Conservation (phyloP, 2,113 vertebrate genomes). For the Microcebus jonahi region DNA sequence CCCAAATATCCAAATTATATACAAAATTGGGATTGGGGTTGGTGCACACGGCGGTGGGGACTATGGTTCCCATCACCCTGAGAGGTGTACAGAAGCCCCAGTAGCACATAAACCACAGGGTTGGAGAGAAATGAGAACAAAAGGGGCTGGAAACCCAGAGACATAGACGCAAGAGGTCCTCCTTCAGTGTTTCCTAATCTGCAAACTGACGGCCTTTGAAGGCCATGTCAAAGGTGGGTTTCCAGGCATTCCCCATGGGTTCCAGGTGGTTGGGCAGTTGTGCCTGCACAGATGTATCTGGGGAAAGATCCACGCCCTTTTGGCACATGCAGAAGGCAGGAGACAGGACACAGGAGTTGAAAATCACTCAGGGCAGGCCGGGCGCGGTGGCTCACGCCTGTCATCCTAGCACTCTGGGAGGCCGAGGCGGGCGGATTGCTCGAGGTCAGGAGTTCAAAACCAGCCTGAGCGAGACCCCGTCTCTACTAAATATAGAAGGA, state of each 20-base stretch:
- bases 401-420: too few relatives aligned
- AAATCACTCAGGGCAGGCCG: background rate
- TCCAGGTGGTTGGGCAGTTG: background rate
- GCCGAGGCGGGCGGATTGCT: too few relatives aligned
- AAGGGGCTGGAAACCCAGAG: background rate
- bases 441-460: too few relatives aligned
- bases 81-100: background rate
- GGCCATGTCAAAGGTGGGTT: background rate
- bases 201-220: background rate
- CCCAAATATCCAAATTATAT: background rate
- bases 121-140: background rate
- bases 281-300: background rate
- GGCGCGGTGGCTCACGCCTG: too few relatives aligned
- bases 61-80: background rate
- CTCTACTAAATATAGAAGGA: too few relatives aligned
- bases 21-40: background rate
- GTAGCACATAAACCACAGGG: background rate
- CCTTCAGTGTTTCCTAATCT: background rate
- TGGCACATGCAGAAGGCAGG: background rate
- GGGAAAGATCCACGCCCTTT: background rate
- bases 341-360: background rate
- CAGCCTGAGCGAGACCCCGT: too few relatives aligned
- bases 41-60: rapidly evolving
- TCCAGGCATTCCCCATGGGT: background rate
- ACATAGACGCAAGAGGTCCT: background rate